Evolutionary conservation across 1,140 invertebrate species (phyloP).

Genomic region (Limonius californicus): DNA sequence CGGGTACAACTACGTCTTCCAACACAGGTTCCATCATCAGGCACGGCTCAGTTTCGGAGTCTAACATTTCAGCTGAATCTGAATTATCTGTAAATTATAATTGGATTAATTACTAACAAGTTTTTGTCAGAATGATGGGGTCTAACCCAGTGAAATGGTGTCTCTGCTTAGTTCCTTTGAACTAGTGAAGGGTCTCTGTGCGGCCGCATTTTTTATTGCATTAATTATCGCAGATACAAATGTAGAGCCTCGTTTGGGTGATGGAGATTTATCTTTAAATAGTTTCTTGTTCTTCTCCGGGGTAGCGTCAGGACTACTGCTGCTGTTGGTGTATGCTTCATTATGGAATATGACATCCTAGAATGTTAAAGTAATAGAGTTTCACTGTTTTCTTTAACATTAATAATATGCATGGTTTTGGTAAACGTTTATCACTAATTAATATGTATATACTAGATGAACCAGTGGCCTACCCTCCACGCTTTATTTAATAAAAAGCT

Average conservation of each 20-base stretch:
- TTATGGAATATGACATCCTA: conserved; percentile 72
- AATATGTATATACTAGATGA: too few relatives aligned
- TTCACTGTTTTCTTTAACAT: too few relatives aligned
- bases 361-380: conserved; percentile 21
- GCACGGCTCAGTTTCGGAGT: conserved; percentile 75
- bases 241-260: conserved; percentile 58
- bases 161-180: conserved; percentile 37
- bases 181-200: conserved; percentile 48
- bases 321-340: conserved; percentile 64
- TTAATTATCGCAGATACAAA: conserved; percentile 65
- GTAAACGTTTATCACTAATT: too few relatives aligned
- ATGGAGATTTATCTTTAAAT: conserved; percentile 50
- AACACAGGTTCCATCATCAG: conserved; percentile 72
- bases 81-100: conserved; percentile 30
- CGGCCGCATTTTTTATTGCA: conserved; percentile 62
- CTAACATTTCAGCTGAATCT: conserved; percentile 65
- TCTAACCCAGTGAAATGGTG: conserved; percentile 25
- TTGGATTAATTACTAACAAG: not conserved
- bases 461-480: too few relatives aligned
- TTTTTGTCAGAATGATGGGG: too few relatives aligned
- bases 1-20: conserved; percentile 61
- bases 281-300: conserved; percentile 53
- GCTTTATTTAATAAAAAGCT: too few relatives aligned
- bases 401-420: too few relatives aligned
- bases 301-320: conserved; percentile 56